These are phyloP conservation scores for Caenorhabditis parvicauda DNA, from an alignment of 2,888 invertebrate species.

Conservation along the genomic window DNA sequence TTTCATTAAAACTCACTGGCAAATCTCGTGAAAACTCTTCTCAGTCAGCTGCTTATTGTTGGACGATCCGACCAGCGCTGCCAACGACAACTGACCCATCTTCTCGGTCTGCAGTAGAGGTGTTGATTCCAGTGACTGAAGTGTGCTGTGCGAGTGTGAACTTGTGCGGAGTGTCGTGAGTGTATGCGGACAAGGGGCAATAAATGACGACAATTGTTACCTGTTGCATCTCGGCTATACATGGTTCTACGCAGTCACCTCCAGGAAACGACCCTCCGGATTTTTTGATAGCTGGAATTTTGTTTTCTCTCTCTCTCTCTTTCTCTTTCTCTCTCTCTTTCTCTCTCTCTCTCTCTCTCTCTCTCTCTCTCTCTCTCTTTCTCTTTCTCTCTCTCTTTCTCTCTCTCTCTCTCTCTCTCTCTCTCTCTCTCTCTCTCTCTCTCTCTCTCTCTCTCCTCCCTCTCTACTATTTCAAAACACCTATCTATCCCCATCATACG, in stretches of 20 bases:
- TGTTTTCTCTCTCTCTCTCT: neutral
- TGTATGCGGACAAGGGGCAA: neutral
- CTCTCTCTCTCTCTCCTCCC: no score
- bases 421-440: neutral
- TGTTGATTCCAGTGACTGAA: slow-evolving; percentile 43
- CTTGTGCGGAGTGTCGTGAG: neutral
- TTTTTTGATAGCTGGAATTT: neutral
- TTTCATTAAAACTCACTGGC: slow-evolving; percentile 32
- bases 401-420: neutral
- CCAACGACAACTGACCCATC: slow-evolving; percentile 32
- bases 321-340: slow-evolving; percentile 1
- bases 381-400: neutral
- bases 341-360: neutral
- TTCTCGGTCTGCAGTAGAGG: slow-evolving; percentile 43
- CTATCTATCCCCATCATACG: no score
- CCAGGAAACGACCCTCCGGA: slow-evolving; percentile 17
- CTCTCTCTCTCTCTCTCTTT: neutral
- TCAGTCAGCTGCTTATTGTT: slow-evolving; percentile 35
- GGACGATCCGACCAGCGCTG: slow-evolving; percentile 30
- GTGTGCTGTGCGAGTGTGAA: slow-evolving; percentile 16
- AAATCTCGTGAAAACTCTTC: slow-evolving; percentile 40
- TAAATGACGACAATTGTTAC: slow-evolving; percentile 14
- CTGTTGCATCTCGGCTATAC: slow-evolving; percentile 45
- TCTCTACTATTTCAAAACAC: no score
- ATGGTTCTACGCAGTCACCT: slow-evolving; percentile 40